Conservation (phyloP, 2,888 invertebrate genomes). For the Zeuzera pyrina region DNA sequence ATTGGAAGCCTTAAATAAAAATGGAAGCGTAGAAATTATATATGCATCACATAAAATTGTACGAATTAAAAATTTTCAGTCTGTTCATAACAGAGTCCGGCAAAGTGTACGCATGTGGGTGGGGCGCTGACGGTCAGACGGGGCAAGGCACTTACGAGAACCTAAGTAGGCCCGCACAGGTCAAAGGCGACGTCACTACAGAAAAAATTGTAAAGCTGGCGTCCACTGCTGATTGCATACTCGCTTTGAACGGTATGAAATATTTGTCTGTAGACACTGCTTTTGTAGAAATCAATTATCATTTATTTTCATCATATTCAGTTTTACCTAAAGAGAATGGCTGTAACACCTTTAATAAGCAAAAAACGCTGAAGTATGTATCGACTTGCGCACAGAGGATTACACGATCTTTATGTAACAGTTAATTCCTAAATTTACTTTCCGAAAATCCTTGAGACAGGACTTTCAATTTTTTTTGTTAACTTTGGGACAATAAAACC, state of each 20-base stretch:
- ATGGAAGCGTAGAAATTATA: too few relatives aligned
- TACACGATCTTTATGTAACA: background rate
- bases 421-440: background rate
- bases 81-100: slow-evolving; percentile 86
- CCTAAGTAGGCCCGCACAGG: slow-evolving; percentile 70
- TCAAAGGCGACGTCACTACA: slow-evolving; percentile 86
- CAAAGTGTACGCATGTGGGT: slow-evolving; percentile 89
- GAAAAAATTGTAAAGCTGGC: slow-evolving; percentile 88
- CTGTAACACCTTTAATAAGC: too few relatives aligned
- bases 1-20: slow-evolving; percentile 14
- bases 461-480: background rate
- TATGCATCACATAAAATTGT: background rate
- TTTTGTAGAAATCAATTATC: too few relatives aligned
- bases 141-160: slow-evolving; percentile 81
- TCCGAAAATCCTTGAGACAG: too few relatives aligned
- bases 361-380: too few relatives aligned
- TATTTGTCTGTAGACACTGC: too few relatives aligned
- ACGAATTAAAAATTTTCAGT: slow-evolving; percentile 50
- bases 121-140: slow-evolving; percentile 97
- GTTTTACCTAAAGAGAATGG: background rate
- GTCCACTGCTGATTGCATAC: slow-evolving; percentile 86
- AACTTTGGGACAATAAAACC: background rate
- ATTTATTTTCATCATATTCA: too few relatives aligned
- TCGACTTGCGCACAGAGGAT: background rate
- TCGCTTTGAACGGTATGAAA: slow-evolving; percentile 89